Conservation (phyloP, 1,140 invertebrate genomes). For the Coptotermes formosanus region DNA sequence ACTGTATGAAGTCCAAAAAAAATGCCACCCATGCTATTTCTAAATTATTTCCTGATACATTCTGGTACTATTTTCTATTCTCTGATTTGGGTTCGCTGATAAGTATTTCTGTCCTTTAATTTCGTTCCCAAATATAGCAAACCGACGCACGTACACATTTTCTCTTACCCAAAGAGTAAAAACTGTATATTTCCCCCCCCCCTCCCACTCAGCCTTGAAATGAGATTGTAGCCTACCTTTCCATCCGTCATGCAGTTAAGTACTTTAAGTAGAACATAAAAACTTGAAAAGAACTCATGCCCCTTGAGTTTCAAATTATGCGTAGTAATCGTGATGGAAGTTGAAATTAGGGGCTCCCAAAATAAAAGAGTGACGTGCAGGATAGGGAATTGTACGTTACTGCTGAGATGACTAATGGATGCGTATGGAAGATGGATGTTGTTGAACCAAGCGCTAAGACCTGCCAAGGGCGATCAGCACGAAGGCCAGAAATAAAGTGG, state of each 20-base stretch:
- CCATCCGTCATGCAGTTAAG: conserved; percentile 6
- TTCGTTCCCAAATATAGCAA: no score
- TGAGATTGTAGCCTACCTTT: neutral
- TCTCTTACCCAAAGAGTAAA: no score
- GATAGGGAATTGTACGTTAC: neutral
- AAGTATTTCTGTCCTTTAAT: no score
- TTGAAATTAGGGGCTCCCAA: neutral
- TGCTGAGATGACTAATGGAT: conserved; percentile 3
- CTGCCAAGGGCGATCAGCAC: neutral
- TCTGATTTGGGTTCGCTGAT: no score
- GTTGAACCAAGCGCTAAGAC: neutral
- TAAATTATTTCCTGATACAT: no score
- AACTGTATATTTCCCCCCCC: no score
- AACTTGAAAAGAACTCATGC: neutral
- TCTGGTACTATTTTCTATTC: no score
- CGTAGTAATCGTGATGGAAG: conserved; percentile 6
- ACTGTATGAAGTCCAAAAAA: no score
- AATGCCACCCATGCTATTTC: no score
- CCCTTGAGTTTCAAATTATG: neutral
- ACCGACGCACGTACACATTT: no score
- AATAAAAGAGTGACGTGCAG: neutral
- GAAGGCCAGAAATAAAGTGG: neutral
- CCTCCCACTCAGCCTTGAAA: neutral
- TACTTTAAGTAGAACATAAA: neutral
- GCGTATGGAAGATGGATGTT: neutral